Base-by-base conservation (phyloP, 2,113 vertebrate genomes). In the Pyrgilauda ruficollis region DNA sequence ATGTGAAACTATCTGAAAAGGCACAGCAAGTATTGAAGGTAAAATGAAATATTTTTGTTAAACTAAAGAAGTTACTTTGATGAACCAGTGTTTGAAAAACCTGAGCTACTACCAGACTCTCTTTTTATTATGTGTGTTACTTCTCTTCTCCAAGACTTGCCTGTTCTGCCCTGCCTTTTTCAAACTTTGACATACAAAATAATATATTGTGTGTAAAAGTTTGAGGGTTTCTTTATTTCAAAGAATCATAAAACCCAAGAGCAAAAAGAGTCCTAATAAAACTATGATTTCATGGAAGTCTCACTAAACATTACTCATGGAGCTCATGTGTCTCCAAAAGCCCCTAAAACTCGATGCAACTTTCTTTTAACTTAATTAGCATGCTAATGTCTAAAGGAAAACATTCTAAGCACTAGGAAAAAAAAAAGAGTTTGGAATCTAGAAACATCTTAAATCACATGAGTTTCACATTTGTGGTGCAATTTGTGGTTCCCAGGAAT, bases 1-100 rank as follows among this genome's bases (percentile, higher is more conserved):
- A 99, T 96, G 98, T 99, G 84, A 99, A 98, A 93, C 96, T 98
- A 6, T 99, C 98, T 70, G 99, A 99, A 86, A 98, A 98, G 94
- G 98, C 98, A 27, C 98, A 99, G 53, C 97, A 96, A 61, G 84
- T 98, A 41, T 31, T 93, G 81, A 94, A 97, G 94, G 94, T 97
- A 94, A 93, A 80, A 23, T 31, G 0, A 35, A 81, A 41, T 12
- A 2, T 23, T 68, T 69, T 41, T 31, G 5, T 72, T 52, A 11
- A 86, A 26, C 23, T 58, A 0, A 9, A 24, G 8, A 50, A 64
- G 5, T 70, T 39, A 6, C 30, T 88, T 69, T 27, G 17, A 33
- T 76, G n/a, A 83, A 47, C 1, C 17, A 28, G 2, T 14, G 7
- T 37, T 59, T 14, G 14, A 47, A 70, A 41, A 52, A 6, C 28